Base-by-base conservation (phyloP, 2,888 invertebrate genomes). In the Ophion costatus region DNA sequence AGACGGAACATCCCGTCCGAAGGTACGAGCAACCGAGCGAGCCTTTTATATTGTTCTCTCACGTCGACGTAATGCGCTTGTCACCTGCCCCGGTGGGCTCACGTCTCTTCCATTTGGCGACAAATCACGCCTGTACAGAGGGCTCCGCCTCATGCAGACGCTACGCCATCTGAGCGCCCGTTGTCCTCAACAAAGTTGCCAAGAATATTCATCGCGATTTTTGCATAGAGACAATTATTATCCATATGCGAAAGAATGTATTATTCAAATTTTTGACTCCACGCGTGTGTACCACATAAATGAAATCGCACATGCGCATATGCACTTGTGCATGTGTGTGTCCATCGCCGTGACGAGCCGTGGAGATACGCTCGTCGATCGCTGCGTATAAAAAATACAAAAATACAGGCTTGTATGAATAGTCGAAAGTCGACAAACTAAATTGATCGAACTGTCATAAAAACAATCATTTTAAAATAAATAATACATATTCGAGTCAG, bases 141-240 rank as follows among this genome's bases (percentile, higher is more conserved):
- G 56, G 67, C 51, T 56, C 33, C 67, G 42, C 73, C 38, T 59
- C 51, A 3, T 17, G 51, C 51, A 17, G 51, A 51, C 51, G 51
- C 51, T 51, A 5, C 14, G 51, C 51, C 51, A 17, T 51, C 51
- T 51, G 51, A 51, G 51, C 51, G 51, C 51, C 17, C 51, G 51
- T 79, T 74, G 59, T 66, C 51, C 61, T 20, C 75, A 67, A 71
- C 78, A 66, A 82, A 82, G 75, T 78, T 79, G 59, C 79, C 51
- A 71, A 82, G 79, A 79, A 84, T 84, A 84, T 82, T 84, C 82
- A 84, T 82, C 17, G 63, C 63, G 64, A 51, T 57, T 20, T 82
- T 75, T 82, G 78, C 82, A 82, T 79, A 74, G 79, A 75, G 64
- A 79, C 78, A 69, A 80, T 77, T 69, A 77, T 80, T 67, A 66